Percentiles rank a stretch among this genome's conserved stretches.
These are phyloP conservation scores for Oreochromis grahami DNA, from an alignment of 2,797 vertebrate species.

Conservation along the genomic window DNA sequence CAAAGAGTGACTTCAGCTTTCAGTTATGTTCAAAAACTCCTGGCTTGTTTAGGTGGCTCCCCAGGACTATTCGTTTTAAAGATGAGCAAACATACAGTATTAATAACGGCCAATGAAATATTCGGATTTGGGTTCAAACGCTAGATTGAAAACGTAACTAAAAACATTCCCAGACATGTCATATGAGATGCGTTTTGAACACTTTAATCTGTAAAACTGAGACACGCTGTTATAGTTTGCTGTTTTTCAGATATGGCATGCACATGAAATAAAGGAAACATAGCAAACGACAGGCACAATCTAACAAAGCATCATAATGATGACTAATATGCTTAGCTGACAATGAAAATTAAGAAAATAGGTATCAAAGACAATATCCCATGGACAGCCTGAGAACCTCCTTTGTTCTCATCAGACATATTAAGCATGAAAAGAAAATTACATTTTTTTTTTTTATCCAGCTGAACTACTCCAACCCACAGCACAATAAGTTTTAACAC, in stretches of 20 bases:
- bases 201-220: not conserved
- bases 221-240: not conserved
- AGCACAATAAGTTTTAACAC: not conserved
- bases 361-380: not conserved
- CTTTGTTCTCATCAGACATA: not conserved
- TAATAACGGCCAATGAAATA: constrained; percentile 55
- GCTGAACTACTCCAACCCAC: not conserved
- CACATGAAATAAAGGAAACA: not conserved
- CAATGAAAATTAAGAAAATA: not conserved
- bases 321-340: not conserved
- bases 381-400: not conserved
- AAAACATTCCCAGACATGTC: not conserved
- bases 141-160: constrained; percentile 10
- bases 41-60: constrained; percentile 56
- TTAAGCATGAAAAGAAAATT: not conserved
- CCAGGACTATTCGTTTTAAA: constrained; percentile 31
- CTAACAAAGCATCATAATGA: not conserved
- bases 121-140: constrained; percentile 45
- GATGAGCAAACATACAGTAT: constrained; percentile 60
- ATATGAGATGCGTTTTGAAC: not conserved
- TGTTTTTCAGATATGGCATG: not conserved
- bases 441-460: not conserved
- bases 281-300: not conserved
- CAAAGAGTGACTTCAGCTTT: constrained; percentile 41
- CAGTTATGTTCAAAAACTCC: constrained; percentile 36